Base-by-base conservation (phyloP, 2,888 invertebrate genomes). In the Plebejus anna region DNA sequence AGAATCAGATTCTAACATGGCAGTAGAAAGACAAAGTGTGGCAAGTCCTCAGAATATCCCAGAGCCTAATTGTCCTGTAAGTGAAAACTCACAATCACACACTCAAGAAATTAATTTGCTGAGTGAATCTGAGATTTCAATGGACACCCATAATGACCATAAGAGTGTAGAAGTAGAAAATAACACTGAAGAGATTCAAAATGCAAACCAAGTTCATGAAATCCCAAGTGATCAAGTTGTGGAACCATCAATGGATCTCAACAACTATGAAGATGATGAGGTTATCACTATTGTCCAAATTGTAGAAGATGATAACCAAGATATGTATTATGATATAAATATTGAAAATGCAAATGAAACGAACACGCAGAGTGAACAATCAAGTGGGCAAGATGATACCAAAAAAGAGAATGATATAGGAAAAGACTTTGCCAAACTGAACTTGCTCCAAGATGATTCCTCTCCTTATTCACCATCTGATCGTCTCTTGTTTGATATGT, bases 251-350 rank as follows among this genome's bases (percentile, higher is more conserved):
- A 80, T 86, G 77, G 88, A 89, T 76, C 89, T 89, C 61, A 80
- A 88, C 80, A 87, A 88, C 76, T 91, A 88, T 86, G 89, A 84
- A 81, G 92, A 91, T 84, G 94, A 94, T 84, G 94, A 94, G 82
- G 88, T 94, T 76, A 93, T 94, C 57, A 94, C 94, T 57, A 88
- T 94, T 80, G 92, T 93, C 28, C 94, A 94, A 84, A 94, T 94
- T 79, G 90, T 94, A 22, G 94, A 94, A 80, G 94, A 94, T 88
- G 93, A 93, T 79, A 86, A 90, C 79, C 88, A 88, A 70, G 90
- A 91, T 71, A 80, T 90, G 32, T 92, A 92, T 80, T 93, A 92
- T 81, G 85, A 90, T 76, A 90, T 92, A 57, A 88, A 91, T 77
- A 89, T 91, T 78, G 89, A 88, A 47, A 91, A 90, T 81, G 88